These are phyloP conservation scores for Probaryconus sp. DNA, from an alignment of 1,140 invertebrate species.

Conservation along the genomic window DNA sequence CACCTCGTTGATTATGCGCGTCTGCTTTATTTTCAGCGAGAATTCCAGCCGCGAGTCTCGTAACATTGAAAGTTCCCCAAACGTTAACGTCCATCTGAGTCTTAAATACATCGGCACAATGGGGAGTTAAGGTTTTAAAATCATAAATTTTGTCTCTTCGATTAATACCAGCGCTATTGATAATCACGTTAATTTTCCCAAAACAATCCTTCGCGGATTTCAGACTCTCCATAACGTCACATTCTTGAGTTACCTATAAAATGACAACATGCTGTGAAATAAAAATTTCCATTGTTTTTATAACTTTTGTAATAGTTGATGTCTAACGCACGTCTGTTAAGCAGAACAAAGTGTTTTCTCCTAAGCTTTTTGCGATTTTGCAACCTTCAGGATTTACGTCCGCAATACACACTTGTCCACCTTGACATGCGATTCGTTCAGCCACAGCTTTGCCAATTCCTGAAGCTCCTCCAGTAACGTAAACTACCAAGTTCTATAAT, in stretches of 20 bases:
- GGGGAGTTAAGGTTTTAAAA: constrained; percentile 49
- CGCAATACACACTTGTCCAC: constrained; percentile 59
- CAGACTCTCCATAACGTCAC: constrained; percentile 50
- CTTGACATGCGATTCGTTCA: constrained; percentile 50
- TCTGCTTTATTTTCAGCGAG: constrained; percentile 59
- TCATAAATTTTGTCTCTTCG: constrained; percentile 38
- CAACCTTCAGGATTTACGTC: constrained; percentile 44
- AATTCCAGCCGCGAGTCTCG: constrained; percentile 47
- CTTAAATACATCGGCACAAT: constrained; percentile 47
- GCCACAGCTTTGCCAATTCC: constrained; percentile 62
- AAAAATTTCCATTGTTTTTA: too few relatives aligned
- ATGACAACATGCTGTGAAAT: neutral
- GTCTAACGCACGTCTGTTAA: constrained; percentile 59
- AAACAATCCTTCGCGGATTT: constrained; percentile 55
- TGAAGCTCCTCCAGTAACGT: constrained; percentile 58
- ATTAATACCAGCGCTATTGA: constrained; percentile 54
- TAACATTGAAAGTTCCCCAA: constrained; percentile 62
- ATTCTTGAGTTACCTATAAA: constrained; percentile 57
- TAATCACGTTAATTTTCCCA: constrained; percentile 58
- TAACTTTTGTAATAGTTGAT: neutral
- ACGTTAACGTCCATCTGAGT: constrained; percentile 51
- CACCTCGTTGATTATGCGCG: constrained; percentile 56
- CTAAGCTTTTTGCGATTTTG: constrained; percentile 50
- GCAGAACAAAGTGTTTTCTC: constrained; percentile 56
- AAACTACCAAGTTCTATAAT: constrained; percentile 45